Conservation (phyloP, 1,140 invertebrate genomes). For the Zaprionus vittiger region DNA sequence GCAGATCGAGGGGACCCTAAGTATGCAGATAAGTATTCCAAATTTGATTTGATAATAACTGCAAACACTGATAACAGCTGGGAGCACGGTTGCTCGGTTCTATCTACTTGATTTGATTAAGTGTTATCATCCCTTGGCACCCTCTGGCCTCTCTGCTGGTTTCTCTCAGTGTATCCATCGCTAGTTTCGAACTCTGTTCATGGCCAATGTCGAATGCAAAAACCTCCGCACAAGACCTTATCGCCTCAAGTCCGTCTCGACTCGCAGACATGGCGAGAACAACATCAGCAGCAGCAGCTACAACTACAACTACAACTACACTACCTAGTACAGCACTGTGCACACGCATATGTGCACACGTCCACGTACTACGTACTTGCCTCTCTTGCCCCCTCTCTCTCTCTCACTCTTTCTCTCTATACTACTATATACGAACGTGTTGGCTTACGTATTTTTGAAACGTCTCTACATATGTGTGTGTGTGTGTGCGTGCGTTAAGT, state of each 20-base stretch:
- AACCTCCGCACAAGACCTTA: conserved; percentile 41
- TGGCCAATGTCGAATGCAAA: conserved; percentile 61
- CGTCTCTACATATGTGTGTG: conserved; percentile 1
- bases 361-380: not conserved
- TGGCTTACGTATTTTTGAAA: not conserved
- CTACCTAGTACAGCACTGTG: conserved; percentile 2
- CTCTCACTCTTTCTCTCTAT: not conserved
- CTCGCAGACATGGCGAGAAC: conserved; percentile 14
- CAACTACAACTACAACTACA: conserved; percentile 13
- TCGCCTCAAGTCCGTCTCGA: conserved; percentile 53
- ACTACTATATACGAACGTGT: not conserved
- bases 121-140: not conserved
- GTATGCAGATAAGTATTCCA: conserved; percentile 2
- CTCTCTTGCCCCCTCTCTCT: not conserved
- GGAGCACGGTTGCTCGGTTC: not conserved
- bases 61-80: conserved; percentile 1
- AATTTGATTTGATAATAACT: not conserved
- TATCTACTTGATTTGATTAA: not conserved
- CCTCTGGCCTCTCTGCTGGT: not conserved
- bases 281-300: conserved; percentile 40
- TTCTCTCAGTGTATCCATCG: not conserved
- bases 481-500: not conserved
- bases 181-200: conserved; percentile 20
- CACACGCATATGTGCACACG: not conserved
- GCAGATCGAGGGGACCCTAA: not conserved